A percentile compares a stretch with the other conserved stretches of the same genome.
Evolutionary conservation across 2,888 invertebrate genomes (phyloP).

Genomic region (Tipula vernalis): DNA sequence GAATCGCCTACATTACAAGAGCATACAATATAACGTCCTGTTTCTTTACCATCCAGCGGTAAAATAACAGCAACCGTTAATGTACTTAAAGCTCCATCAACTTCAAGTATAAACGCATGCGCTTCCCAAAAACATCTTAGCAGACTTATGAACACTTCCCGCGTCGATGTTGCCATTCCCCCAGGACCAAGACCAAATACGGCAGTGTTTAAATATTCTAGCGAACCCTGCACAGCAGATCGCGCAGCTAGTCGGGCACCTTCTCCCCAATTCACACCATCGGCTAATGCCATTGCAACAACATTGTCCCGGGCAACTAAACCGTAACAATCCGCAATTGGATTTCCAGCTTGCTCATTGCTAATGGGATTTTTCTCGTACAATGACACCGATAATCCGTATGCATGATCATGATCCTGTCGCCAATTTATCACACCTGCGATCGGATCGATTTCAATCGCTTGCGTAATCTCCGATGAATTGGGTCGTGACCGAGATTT

Average conservation of each 20-base stretch:
- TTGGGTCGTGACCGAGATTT: neutral
- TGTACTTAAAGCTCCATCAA: constrained; percentile 72
- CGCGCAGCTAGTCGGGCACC: constrained; percentile 73
- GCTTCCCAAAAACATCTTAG: constrained; percentile 72
- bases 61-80: constrained; percentile 67
- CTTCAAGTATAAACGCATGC: constrained; percentile 70
- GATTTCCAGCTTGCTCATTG: constrained; percentile 57
- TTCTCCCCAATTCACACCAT: constrained; percentile 88
- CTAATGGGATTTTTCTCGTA: constrained; percentile 75
- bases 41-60: constrained; percentile 36
- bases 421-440: constrained; percentile 36
- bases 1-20: constrained; percentile 84
- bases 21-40: constrained; percentile 55
- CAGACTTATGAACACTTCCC: constrained; percentile 65
- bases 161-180: constrained; percentile 38
- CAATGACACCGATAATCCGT: constrained; percentile 48
- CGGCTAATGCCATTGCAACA: constrained; percentile 67
- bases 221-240: constrained; percentile 72
- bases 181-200: constrained; percentile 38
- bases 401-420: constrained; percentile 33
- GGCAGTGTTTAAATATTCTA: constrained; percentile 68
- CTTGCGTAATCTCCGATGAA: neutral
- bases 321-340: constrained; percentile 80
- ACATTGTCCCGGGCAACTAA: constrained; percentile 59
- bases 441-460: constrained; percentile 20